A percentile compares a stretch with the other conserved stretches of the same genome.
Evolutionary conservation across 1,140 invertebrate species (phyloP).

Genomic region (Pantala flavescens): DNA sequence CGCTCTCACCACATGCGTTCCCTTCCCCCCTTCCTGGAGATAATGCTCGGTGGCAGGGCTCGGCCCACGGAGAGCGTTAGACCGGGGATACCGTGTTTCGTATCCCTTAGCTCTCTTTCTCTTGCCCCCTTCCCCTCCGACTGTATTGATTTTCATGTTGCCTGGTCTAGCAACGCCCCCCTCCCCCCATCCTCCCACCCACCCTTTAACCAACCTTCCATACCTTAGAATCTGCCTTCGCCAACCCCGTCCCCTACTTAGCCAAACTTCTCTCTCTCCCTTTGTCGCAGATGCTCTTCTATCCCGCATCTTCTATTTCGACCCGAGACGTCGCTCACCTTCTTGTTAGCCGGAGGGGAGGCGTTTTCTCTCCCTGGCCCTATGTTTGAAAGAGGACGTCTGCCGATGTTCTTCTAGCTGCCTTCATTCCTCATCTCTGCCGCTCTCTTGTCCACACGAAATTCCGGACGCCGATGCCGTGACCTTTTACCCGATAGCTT

Average conservation of each 20-base stretch:
- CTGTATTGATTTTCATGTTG: constrained; percentile 10
- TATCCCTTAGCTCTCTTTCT: not conserved
- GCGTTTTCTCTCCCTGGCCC: no score
- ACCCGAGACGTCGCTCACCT: not conserved
- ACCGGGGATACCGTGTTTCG: no score
- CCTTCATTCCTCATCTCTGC: no score
- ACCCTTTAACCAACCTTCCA: not conserved
- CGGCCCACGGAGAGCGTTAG: no score
- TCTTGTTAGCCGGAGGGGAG: no score
- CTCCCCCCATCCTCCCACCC: not conserved
- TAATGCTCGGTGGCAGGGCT: not conserved
- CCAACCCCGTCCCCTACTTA: not conserved
- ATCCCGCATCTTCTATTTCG: not conserved
- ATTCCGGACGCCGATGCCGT: no score
- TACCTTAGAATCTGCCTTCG: not conserved
- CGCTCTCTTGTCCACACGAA: no score
- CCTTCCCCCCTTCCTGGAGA: not conserved
- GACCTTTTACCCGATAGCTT: no score
- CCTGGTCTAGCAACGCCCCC: not conserved
- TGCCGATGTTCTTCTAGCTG: no score
- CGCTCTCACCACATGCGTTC: not conserved
- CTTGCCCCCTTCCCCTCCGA: not conserved
- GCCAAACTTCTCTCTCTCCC: not conserved
- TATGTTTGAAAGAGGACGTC: no score
- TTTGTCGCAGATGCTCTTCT: not conserved